Evolutionary conservation across 2,797 vertebrate species (phyloP).

Genomic region (Toxotes lorentzi): DNA sequence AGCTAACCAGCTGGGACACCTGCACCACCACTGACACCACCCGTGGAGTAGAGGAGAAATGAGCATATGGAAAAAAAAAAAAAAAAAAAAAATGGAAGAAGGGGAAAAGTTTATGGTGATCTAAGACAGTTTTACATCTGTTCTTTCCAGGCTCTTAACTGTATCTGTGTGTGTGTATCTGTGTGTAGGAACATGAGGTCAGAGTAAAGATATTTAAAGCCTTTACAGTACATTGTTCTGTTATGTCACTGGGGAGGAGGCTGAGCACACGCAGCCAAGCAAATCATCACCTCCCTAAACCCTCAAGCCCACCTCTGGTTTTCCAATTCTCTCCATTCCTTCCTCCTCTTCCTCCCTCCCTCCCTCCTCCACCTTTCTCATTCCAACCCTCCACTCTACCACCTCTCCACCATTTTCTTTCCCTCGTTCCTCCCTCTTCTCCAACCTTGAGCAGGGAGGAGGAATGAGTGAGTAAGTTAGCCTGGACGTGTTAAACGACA

Average conservation of each 20-base stretch:
- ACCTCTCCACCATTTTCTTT: constrained; percentile 54
- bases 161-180: constrained; percentile 33
- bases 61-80: constrained; percentile 46
- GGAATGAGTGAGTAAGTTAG: constrained; percentile 64
- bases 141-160: constrained; percentile 55
- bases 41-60: constrained; percentile 29
- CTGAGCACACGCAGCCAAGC: constrained; percentile 72
- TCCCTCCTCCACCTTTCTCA: constrained; percentile 34
- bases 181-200: constrained; percentile 74
- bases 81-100: neutral
- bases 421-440: constrained; percentile 20
- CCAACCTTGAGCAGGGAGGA: constrained; percentile 51
- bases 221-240: constrained; percentile 79
- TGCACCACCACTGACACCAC: constrained; percentile 53
- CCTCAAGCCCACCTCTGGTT: constrained; percentile 71
- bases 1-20: constrained; percentile 61
- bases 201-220: constrained; percentile 80
- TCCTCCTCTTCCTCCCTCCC: constrained; percentile 8
- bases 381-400: constrained; percentile 42
- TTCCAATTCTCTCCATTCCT: constrained; percentile 59
- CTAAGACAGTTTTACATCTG: constrained; percentile 61
- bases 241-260: constrained; percentile 77
- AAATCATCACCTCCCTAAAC: constrained; percentile 77
- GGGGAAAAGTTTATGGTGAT: constrained; percentile 52
- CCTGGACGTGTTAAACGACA: constrained; percentile 76